Evolutionary conservation across 2,797 vertebrate species (phyloP).

Genomic region (Molossus alvarezi): DNA sequence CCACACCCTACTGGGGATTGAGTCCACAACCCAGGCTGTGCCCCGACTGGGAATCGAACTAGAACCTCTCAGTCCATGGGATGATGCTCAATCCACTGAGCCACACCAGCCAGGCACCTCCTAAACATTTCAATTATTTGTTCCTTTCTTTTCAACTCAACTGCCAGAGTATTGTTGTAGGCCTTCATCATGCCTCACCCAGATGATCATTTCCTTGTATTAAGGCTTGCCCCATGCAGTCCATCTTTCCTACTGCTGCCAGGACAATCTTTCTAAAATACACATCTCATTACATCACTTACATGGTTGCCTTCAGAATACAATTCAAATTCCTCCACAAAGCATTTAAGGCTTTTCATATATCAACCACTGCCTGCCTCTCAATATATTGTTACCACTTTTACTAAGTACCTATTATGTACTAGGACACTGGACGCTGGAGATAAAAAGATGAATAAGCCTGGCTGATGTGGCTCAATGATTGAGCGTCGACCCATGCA

Average conservation of each 20-base stretch:
- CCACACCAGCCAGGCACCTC: neutral
- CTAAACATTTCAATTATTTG: neutral
- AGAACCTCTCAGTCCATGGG: no score
- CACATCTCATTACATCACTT: neutral
- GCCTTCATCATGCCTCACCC: slow-evolving; percentile 20
- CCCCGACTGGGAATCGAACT: no score
- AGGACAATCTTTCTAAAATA: slow-evolving; percentile 35
- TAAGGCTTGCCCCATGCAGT: neutral
- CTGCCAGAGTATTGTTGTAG: neutral
- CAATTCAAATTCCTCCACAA: neutral
- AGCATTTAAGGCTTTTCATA: slow-evolving; percentile 30
- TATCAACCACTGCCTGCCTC: neutral
- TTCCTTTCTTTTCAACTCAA: neutral
- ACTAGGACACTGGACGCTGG: neutral
- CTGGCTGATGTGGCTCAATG: no score
- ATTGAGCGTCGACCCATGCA: no score
- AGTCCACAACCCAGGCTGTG: no score
- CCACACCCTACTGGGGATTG: no score
- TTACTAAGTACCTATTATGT: neutral
- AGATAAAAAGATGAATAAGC: slow-evolving; percentile 20
- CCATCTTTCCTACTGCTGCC: neutral
- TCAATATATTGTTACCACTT: neutral
- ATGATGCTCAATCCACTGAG: no score
- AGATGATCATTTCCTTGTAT: slow-evolving; percentile 12
- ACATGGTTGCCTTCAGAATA: neutral